Evolutionary conservation across 2,888 invertebrate genomes (phyloP), one percentile per base, ranked within the genome.

Genomic region (Drosophila mayaguana): DNA sequence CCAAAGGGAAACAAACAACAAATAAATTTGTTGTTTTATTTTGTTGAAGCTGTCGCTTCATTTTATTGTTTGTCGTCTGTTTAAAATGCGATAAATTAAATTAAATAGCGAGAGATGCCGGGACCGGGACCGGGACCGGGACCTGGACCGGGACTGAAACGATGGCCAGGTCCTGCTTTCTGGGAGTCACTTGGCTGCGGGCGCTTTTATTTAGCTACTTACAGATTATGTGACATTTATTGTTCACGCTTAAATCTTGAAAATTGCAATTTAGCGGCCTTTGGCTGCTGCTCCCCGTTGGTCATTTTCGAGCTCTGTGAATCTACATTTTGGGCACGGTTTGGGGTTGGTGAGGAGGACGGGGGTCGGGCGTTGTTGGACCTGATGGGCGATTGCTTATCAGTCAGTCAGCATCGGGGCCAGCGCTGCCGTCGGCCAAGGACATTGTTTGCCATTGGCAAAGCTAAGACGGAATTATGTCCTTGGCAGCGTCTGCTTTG

Each of bases 201-300:
- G 77, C 76, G 72, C 74, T 83, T 90, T 89, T 89, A 84, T 89
- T 87, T 90, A 83, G 88, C 83, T 82, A 84, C 89, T 92, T 91
- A 91, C 90, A 91, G 92, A 91, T 92, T 92, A 92, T 91, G 91
- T 92, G 93, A 92, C 93, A 92, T 92, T 92, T 93, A 92, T 92
- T 92, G 92, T 91, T 92, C 89, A 91, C 91, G 91, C 91, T 91
- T 89, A 91, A 92, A 91, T 91, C 90, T 87, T 80, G 79, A 75
- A 87, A 85, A 85, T 85, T 83, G 87, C 89, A 85, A 85, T 85
- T 85, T 85, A 84, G 83, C 87, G 81, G 83, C 88, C 72, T 78
- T 72, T 68, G 70, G 63, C 60, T 68, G 69, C 40, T 51, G 51
- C 60, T 73, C 45, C 36, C 78, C 77, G 75, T 66, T 76, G 76